Conservation (phyloP, 2,888 invertebrate species). For the Charanyca ferruginea region DNA sequence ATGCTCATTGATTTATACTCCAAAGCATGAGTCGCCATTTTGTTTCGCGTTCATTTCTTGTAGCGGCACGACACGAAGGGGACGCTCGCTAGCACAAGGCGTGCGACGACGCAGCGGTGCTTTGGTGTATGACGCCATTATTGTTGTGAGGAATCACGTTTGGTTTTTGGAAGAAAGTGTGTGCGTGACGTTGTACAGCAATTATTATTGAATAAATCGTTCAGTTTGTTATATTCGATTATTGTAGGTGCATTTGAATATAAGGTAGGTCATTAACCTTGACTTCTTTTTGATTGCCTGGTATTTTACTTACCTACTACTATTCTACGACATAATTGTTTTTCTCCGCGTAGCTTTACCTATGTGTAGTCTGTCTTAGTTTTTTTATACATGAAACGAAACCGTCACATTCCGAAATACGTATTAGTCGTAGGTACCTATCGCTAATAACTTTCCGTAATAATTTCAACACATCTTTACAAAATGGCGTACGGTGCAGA, state of each 20-base stretch:
- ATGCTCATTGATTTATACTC: constrained; percentile 34
- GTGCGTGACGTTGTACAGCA: constrained; percentile 33
- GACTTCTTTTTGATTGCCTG: constrained; percentile 19
- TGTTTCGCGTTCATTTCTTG: constrained; percentile 68
- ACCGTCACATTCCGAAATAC: no score
- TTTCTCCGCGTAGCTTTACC: neutral
- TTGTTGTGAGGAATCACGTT: constrained; percentile 28
- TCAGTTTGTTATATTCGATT: constrained; percentile 43
- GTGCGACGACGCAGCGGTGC: constrained; percentile 5
- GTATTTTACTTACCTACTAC: constrained; percentile 1
- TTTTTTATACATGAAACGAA: no score
- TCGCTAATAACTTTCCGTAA: no score
- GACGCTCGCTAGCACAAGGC: constrained; percentile 50
- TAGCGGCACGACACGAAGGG: constrained; percentile 60
- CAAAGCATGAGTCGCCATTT: constrained; percentile 73
- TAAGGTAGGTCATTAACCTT: constrained; percentile 61
- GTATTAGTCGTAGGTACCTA: no score
- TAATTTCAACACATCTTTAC: no score
- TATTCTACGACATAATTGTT: neutral
- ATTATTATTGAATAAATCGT: constrained; percentile 31
- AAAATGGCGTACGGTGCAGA: no score
- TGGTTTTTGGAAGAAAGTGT: constrained; percentile 26
- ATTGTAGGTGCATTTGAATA: constrained; percentile 46
- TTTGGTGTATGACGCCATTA: constrained; percentile 37
- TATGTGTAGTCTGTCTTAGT: neutral